phyloP scores from a whole-genome alignment of 2,888 invertebrate species.

The Polyploca ridens region DNA sequence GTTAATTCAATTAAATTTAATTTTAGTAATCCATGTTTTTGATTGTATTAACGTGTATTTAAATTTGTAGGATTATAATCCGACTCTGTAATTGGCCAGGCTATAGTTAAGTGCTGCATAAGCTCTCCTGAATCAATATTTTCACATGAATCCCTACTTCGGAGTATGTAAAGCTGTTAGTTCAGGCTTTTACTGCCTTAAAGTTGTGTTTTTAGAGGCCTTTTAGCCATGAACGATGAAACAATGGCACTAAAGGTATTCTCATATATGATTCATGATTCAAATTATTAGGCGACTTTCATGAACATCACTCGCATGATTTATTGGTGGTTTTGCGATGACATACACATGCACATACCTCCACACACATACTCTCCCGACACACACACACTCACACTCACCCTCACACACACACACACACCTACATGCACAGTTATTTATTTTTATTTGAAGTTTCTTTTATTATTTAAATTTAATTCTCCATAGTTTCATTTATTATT shows the following conservation, averaged over 20 bases:
- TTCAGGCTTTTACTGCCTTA: slow-evolving; percentile 5
- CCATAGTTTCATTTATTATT: too few species aligned
- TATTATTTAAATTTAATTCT: too few species aligned
- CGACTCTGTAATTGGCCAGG: not conserved
- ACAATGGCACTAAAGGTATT: not conserved
- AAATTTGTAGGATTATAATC: not conserved
- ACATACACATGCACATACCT: too few species aligned
- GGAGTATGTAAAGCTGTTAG: not conserved
- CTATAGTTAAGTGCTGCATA: not conserved
- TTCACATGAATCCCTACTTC: not conserved
- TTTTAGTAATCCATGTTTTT: not conserved
- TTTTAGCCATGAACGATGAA: not conserved
- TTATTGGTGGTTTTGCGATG: too few species aligned
- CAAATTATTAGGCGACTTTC: too few species aligned
- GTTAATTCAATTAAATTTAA: slow-evolving; percentile 20
- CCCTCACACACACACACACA: too few species aligned
- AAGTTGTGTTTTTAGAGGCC: slow-evolving; percentile 7
- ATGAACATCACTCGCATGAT: too few species aligned
- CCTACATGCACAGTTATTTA: too few species aligned
- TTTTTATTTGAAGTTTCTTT: too few species aligned
- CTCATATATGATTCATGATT: not conserved
- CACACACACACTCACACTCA: too few species aligned
- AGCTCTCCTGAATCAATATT: slow-evolving; percentile 2
- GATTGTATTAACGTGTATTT: slow-evolving; percentile 9
- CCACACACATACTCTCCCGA: too few species aligned